Percentiles rank a stretch among this genome's conserved stretches.
Conservation (phyloP, 2,113 vertebrate species). For the Guaruba guarouba region DNA sequence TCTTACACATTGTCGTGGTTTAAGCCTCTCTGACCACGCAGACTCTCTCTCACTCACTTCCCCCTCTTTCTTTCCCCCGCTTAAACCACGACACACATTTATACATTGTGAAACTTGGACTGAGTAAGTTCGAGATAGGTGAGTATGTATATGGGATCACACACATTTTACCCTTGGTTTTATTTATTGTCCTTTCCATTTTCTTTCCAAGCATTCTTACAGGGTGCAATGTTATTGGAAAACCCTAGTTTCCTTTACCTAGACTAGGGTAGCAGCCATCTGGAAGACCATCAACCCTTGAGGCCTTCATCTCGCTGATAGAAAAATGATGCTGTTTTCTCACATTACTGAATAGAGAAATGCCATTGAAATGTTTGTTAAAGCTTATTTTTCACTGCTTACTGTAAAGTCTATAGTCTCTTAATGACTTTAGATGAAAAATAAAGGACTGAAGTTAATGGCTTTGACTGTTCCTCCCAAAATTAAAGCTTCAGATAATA, state of each 20-base stretch:
- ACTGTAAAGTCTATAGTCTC: not conserved
- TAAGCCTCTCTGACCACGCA: too few species aligned
- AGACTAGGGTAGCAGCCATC: not conserved
- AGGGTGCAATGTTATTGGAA: not conserved
- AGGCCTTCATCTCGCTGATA: not conserved
- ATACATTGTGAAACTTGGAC: not conserved
- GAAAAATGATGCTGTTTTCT: not conserved
- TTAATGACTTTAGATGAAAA: not conserved
- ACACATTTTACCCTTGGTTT: not conserved
- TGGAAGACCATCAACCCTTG: not conserved
- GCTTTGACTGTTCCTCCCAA: not conserved
- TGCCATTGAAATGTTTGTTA: not conserved
- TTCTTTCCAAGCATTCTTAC: not conserved
- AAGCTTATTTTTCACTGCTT: not conserved
- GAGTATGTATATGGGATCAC: not conserved
- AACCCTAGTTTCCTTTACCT: not conserved
- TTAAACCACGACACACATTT: not conserved
- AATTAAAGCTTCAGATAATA: not conserved
- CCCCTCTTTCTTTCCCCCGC: too few species aligned
- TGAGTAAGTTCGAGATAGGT: not conserved
- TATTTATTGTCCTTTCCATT: not conserved
- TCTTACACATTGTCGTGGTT: not conserved
- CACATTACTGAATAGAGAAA: not conserved
- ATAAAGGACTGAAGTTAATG: not conserved
- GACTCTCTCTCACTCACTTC: too few species aligned